Conservation (phyloP, 1,140 invertebrate genomes). For the Neodiprion fabricii region DNA sequence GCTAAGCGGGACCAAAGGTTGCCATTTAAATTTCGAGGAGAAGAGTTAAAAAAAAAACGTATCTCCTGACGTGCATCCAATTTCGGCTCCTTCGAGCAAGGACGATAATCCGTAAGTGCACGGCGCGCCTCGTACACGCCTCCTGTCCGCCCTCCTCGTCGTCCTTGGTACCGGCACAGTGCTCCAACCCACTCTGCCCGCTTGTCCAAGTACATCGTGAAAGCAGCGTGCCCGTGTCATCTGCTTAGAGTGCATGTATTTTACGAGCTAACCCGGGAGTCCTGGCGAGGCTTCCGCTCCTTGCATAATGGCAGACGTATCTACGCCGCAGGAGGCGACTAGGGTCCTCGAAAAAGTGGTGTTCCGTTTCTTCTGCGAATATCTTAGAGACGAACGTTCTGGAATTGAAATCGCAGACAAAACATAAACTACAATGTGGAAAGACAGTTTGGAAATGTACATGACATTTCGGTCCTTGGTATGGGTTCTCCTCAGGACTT, state of each 20-base stretch:
- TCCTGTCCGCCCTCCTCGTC: constrained; percentile 1
- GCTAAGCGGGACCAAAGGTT: no score
- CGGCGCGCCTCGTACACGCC: not conserved
- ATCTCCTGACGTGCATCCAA: not conserved
- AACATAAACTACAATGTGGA: no score
- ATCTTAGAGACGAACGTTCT: no score
- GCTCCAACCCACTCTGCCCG: not conserved
- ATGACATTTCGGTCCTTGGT: not conserved
- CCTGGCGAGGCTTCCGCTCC: not conserved
- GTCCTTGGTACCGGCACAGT: not conserved
- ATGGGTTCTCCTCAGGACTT: no score
- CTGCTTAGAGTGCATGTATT: constrained; percentile 7
- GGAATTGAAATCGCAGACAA: no score
- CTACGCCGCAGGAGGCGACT: no score
- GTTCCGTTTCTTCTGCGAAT: no score
- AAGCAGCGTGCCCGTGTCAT: not conserved
- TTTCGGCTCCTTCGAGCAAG: not conserved
- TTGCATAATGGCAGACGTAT: not conserved
- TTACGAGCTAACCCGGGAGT: not conserved
- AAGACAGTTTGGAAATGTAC: not conserved
- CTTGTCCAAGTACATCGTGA: constrained; percentile 2
- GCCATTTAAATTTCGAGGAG: no score
- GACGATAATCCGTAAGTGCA: constrained; percentile 1
- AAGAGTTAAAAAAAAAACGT: not conserved
- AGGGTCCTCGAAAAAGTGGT: no score